These are phyloP conservation scores for Chloroceryle inda DNA, from an alignment of 2,797 vertebrate genomes.

Conservation along the genomic window DNA sequence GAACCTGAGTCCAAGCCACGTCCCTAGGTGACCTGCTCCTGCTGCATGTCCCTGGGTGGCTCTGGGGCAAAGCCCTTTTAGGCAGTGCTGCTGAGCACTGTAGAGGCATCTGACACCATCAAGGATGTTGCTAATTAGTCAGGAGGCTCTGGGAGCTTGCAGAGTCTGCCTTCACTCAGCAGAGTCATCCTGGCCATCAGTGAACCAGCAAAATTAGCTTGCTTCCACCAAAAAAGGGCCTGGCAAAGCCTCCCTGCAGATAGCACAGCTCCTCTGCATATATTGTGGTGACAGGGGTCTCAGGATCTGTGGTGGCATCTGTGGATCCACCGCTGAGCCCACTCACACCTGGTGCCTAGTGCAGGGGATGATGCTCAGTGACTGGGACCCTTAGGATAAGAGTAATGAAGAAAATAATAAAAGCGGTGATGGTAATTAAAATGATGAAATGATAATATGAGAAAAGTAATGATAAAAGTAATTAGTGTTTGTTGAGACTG, in stretches of 20 bases:
- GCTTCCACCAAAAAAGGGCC: neutral
- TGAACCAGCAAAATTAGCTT: neutral
- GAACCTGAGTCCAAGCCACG: neutral
- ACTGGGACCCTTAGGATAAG: neutral
- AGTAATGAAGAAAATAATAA: neutral
- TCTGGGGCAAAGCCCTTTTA: neutral
- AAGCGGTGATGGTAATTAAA: neutral
- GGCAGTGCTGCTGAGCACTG: fast-evolving
- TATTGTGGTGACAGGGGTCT: neutral
- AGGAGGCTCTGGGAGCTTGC: neutral
- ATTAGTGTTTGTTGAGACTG: constrained; percentile 24
- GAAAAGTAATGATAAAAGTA: constrained; percentile 20
- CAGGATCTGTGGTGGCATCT: fast-evolving
- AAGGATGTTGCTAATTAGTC: neutral
- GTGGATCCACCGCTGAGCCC: neutral
- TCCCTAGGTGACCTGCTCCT: neutral
- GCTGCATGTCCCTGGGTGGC: neutral
- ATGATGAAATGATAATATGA: neutral
- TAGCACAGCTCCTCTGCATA: neutral
- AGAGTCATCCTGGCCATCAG: fast-evolving
- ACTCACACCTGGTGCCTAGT: neutral
- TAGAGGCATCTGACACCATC: neutral
- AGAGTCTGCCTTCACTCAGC: neutral
- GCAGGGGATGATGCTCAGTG: neutral
- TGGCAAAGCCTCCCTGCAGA: neutral